These are phyloP conservation scores for Balanococcus diminutus DNA, from an alignment of 2,888 invertebrate species.

Conservation along the genomic window DNA sequence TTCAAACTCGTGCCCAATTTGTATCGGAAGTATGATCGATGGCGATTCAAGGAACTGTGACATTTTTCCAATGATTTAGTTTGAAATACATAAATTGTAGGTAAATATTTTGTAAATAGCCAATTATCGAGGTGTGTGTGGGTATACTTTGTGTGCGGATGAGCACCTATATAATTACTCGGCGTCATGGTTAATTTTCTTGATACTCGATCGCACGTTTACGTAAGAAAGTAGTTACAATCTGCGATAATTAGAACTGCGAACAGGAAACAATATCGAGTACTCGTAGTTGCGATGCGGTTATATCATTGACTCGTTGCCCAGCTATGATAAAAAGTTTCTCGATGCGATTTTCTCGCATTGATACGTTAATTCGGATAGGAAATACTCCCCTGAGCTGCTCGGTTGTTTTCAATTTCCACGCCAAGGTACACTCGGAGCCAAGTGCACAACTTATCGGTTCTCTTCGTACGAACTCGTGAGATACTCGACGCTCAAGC, in stretches of 20 bases:
- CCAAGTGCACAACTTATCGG: not conserved
- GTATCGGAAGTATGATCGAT: not conserved
- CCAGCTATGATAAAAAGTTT: not conserved
- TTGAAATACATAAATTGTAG: not conserved
- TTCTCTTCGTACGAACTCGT: not conserved
- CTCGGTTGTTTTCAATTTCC: conserved; percentile 1
- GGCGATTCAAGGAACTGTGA: not conserved
- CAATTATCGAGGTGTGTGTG: not conserved
- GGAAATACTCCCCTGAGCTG: not conserved
- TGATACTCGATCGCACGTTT: conserved; percentile 39
- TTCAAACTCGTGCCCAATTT: not conserved
- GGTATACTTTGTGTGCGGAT: conserved; percentile 28
- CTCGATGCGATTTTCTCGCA: conserved; percentile 15
- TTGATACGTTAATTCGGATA: conserved; percentile 4
- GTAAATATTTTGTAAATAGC: not conserved
- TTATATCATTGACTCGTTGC: conserved; percentile 34
- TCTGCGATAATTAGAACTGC: conserved; percentile 39
- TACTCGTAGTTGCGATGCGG: conserved; percentile 1
- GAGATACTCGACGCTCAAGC: not conserved
- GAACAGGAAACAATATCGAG: conserved; percentile 40
- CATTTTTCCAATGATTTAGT: not conserved
- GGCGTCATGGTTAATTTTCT: conserved; percentile 37
- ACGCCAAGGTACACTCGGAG: not conserved
- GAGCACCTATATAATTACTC: conserved; percentile 36
- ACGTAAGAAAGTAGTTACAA: conserved; percentile 38